These are phyloP conservation scores for Cyprinella venusta DNA, from an alignment of 2,797 vertebrate species.

Conservation along the genomic window DNA sequence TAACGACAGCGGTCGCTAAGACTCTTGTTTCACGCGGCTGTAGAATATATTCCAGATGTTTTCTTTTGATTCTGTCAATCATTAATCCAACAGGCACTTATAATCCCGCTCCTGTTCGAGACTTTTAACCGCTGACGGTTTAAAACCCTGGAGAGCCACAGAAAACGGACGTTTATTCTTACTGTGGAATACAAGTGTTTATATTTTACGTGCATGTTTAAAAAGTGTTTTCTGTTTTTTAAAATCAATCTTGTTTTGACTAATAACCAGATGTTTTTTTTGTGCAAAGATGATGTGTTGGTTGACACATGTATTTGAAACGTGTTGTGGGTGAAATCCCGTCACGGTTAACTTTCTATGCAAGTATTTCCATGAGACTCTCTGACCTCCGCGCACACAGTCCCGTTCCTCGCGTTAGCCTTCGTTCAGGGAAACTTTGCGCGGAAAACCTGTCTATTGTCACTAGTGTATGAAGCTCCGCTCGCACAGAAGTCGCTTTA, in stretches of 20 bases:
- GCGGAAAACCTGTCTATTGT: not conserved
- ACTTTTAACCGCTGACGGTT: slow-evolving; percentile 1
- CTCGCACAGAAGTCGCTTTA: slow-evolving; percentile 45
- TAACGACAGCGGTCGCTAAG: slow-evolving; percentile 59
- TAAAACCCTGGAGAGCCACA: not conserved
- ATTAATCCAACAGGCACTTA: not conserved
- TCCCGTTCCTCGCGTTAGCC: slow-evolving; percentile 32
- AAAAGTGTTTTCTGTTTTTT: not conserved
- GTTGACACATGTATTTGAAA: slow-evolving; percentile 11
- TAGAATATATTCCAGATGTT: not conserved
- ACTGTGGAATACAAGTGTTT: slow-evolving; percentile 9
- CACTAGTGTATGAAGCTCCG: not conserved
- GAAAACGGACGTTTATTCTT: not conserved
- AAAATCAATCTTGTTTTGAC: slow-evolving; percentile 3
- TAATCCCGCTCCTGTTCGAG: not conserved
- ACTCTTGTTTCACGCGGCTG: not conserved
- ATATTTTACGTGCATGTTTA: slow-evolving; percentile 14
- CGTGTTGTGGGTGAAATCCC: slow-evolving; percentile 9
- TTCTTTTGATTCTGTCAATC: not conserved
- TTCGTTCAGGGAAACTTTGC: not conserved
- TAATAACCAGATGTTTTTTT: slow-evolving; percentile 16
- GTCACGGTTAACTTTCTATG: slow-evolving; percentile 78
- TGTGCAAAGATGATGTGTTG: slow-evolving; percentile 22
- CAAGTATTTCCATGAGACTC: slow-evolving; percentile 73
- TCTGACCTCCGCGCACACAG: slow-evolving; percentile 58